Percentiles rank a stretch among this genome's conserved stretches.
Evolutionary conservation across 2,113 vertebrate genomes (phyloP).

Genomic region (Pelvicachromis taeniatus): DNA sequence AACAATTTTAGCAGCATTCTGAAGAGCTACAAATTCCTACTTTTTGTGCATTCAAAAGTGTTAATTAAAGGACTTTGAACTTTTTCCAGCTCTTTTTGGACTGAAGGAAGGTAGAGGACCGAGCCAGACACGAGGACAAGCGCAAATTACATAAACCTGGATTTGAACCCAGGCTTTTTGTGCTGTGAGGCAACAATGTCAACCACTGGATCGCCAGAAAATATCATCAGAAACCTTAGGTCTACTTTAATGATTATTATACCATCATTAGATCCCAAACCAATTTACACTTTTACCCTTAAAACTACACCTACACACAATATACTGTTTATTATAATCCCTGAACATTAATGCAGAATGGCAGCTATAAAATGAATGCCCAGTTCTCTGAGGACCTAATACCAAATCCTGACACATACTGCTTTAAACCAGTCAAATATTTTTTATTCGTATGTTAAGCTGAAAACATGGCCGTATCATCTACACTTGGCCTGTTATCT

Average conservation of each 20-base stretch:
- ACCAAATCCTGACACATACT: not conserved
- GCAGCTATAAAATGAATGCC: not conserved
- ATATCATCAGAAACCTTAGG: not conserved
- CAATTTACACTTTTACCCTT: not conserved
- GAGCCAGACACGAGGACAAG: too few species aligned
- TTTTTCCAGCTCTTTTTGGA: not conserved
- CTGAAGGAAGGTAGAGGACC: not conserved
- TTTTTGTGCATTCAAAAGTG: not conserved
- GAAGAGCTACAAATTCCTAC: not conserved
- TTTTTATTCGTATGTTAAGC: not conserved
- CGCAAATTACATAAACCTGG: too few species aligned
- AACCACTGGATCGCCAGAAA: too few species aligned
- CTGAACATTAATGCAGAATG: not conserved
- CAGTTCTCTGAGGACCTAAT: not conserved
- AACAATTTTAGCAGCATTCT: not conserved
- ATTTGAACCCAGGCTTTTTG: too few species aligned
- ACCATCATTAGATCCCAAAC: not conserved
- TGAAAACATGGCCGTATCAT: not conserved
- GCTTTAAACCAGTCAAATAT: not conserved
- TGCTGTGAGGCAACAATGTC: too few species aligned
- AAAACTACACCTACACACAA: not conserved
- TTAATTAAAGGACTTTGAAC: not conserved
- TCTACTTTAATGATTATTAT: not conserved
- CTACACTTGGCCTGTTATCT: not conserved
- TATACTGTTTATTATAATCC: not conserved